These are phyloP conservation scores for Cassiopea andromeda DNA, from an alignment of 30 jellyfish, hydroid and myxozoan genomes.

Conservation along the genomic window DNA sequence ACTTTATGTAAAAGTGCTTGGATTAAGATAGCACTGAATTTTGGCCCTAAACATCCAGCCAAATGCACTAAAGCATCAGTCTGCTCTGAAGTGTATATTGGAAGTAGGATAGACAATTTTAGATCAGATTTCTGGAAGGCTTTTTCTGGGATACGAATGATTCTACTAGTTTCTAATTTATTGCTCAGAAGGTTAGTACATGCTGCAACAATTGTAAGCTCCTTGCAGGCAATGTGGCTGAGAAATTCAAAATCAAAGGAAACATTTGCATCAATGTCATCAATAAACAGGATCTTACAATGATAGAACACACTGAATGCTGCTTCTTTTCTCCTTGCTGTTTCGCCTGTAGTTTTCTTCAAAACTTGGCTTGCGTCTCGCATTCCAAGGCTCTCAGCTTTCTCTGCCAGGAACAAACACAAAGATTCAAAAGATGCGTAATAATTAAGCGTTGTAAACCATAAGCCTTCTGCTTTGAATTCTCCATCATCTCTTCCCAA, in stretches of 20 bases:
- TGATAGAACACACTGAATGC: constrained; percentile 21
- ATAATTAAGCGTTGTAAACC: constrained; percentile 2
- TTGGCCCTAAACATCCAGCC: constrained; percentile 32
- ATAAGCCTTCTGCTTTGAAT: neutral
- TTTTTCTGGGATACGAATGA: neutral
- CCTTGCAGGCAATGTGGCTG: constrained; percentile 9
- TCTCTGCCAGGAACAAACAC: constrained; percentile 21
- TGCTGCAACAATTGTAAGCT: neutral
- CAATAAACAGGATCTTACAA: constrained; percentile 24
- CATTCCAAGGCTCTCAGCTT: constrained; percentile 48
- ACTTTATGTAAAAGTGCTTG: neutral
- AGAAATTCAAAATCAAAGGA: constrained; percentile 19
- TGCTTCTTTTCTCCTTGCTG: constrained; percentile 14
- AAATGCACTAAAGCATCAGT: neutral
- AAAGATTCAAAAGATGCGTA: constrained; percentile 24
- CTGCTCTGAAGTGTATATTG: neutral
- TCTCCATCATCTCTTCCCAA: neutral
- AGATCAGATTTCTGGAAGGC: neutral
- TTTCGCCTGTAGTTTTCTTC: neutral
- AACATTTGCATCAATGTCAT: constrained; percentile 34
- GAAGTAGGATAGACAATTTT: neutral
- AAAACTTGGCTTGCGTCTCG: constrained; percentile 15
- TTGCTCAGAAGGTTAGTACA: neutral
- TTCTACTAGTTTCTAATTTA: neutral
- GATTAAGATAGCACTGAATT: constrained; percentile 5